Percentiles rank a stretch among this genome's conserved stretches.
phyloP scores from a whole-genome alignment of 2,113 vertebrate species.

The Ramphastos sulfuratus region DNA sequence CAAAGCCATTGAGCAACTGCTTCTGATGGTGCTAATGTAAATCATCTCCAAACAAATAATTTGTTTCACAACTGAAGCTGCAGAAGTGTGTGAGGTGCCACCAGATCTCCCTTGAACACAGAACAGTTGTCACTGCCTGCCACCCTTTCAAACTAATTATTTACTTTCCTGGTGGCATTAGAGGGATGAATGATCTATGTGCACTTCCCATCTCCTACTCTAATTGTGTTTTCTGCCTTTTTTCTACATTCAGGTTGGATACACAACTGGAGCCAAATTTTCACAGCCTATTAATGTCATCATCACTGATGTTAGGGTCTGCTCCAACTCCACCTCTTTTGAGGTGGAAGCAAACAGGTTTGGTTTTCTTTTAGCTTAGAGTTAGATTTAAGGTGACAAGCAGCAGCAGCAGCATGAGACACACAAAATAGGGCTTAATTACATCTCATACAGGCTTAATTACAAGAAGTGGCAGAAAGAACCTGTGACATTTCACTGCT shows the following conservation, averaged over 20 bases:
- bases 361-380: slow-evolving; percentile 1
- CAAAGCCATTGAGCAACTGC: not conserved
- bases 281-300: slow-evolving; percentile 45
- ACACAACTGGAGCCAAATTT: not conserved
- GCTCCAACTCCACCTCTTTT: not conserved
- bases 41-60: not conserved
- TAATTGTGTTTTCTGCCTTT: not conserved
- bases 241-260: not conserved
- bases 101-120: not conserved
- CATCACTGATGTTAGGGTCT: not conserved
- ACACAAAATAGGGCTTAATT: slow-evolving; percentile 37
- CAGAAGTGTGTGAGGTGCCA: not conserved
- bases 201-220: not conserved
- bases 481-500: slow-evolving; percentile 7
- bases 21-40: not conserved
- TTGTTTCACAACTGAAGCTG: not conserved
- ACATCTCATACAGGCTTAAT: slow-evolving; percentile 37
- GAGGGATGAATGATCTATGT: not conserved
- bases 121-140: not conserved
- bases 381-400: slow-evolving; percentile 36
- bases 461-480: slow-evolving; percentile 37
- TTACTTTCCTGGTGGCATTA: not conserved
- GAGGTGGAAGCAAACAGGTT: not conserved
- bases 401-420: slow-evolving; percentile 14
- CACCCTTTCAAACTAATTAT: not conserved